Evolutionary conservation across 2,888 invertebrate species (phyloP).

Genomic region (Eilema griseolum): DNA sequence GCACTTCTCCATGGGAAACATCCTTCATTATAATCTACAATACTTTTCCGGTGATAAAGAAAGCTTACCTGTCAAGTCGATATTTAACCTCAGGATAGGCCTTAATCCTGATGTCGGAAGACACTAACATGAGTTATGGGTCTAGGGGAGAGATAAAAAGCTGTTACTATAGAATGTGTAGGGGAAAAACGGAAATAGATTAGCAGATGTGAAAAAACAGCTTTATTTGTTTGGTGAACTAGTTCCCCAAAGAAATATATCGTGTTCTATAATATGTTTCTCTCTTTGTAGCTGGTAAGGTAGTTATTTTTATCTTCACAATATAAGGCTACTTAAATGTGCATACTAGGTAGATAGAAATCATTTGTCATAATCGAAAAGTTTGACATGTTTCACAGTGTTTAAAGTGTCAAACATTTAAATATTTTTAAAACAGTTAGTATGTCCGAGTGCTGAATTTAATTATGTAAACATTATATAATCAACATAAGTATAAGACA

Average conservation of each 20-base stretch:
- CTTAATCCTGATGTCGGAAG: constrained; percentile 44
- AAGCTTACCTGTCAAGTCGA: constrained; percentile 41
- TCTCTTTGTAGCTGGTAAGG: background rate
- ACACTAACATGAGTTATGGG: constrained; percentile 50
- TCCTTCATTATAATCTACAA: constrained; percentile 17
- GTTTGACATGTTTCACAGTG: too few relatives aligned
- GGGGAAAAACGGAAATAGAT: constrained; percentile 42
- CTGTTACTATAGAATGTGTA: constrained; percentile 39
- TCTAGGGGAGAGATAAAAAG: constrained; percentile 43
- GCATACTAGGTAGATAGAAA: too few relatives aligned
- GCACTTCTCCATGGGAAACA: constrained; percentile 7
- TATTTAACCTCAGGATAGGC: constrained; percentile 42
- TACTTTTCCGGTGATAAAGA: constrained; percentile 26
- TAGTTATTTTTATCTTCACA: background rate
- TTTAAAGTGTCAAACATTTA: too few relatives aligned
- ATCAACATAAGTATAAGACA: too few relatives aligned
- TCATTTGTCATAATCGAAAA: too few relatives aligned
- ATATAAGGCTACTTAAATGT: too few relatives aligned
- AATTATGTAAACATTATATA: too few relatives aligned
- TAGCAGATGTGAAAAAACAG: constrained; percentile 26
- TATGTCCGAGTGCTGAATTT: too few relatives aligned
- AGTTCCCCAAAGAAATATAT: background rate
- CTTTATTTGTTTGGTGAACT: constrained; percentile 4
- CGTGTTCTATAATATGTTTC: background rate
- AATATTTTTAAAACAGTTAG: too few relatives aligned